Evolutionary conservation across 2,113 vertebrate species (phyloP).

Genomic region (Heterotilapia buettikoferi): DNA sequence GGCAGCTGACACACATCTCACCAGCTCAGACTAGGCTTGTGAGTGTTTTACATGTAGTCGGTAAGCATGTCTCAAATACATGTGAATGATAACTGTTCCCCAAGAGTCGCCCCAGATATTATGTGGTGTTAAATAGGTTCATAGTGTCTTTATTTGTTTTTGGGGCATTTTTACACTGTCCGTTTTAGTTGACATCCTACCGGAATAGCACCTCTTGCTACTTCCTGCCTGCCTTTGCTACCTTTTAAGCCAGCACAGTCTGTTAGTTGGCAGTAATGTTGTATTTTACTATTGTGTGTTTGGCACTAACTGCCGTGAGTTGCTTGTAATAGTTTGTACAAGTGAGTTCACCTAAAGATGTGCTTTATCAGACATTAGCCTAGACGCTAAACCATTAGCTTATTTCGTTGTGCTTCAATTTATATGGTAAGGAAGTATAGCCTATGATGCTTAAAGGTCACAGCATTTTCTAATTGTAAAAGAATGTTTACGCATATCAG

Average conservation of each 20-base stretch:
- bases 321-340: not conserved
- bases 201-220: not conserved
- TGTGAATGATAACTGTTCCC: not conserved
- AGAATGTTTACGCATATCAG: not conserved
- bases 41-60: not conserved
- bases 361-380: not conserved
- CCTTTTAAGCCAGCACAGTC: not conserved
- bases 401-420: not conserved
- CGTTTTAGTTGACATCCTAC: not conserved
- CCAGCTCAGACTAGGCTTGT: not conserved
- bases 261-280: not conserved
- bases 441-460: not conserved
- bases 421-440: not conserved
- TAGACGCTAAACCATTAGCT: not conserved
- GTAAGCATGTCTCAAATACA: not conserved
- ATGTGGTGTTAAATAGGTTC: not conserved
- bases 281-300: not conserved
- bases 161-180: not conserved
- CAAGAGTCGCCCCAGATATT: not conserved
- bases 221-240: not conserved
- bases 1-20: not conserved
- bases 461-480: not conserved
- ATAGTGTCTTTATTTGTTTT: not conserved
- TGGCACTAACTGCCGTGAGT: not conserved
- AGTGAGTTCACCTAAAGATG: not conserved